Evolutionary conservation across 2,113 vertebrate genomes (phyloP).

Genomic region (Phyllostomus discolor): DNA sequence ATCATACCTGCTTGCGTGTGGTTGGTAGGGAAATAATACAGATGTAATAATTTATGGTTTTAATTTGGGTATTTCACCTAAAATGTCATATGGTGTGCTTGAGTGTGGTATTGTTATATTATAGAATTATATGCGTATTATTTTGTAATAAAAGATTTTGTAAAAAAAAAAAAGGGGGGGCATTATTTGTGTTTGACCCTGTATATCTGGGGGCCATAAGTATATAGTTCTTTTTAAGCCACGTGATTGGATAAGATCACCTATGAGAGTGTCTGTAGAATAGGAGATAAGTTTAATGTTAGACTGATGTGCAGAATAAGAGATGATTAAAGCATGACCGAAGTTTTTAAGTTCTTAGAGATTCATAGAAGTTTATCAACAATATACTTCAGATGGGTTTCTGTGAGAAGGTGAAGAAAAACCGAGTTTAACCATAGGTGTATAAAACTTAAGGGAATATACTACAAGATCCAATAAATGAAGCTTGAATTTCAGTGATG

Average conservation of each 20-base stretch:
- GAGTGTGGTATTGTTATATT: too few species aligned
- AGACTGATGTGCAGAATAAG: background rate
- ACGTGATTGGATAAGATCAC: background rate
- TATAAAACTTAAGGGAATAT: background rate
- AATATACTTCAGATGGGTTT: background rate
- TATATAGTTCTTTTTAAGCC: background rate
- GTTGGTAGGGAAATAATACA: too few species aligned
- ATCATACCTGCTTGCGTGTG: too few species aligned
- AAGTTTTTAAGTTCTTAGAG: background rate
- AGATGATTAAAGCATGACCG: background rate
- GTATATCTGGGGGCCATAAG: background rate
- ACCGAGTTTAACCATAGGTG: background rate
- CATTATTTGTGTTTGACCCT: too few species aligned
- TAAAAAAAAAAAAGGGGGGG: too few species aligned
- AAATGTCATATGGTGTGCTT: too few species aligned
- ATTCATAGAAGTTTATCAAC: background rate
- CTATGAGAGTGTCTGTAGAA: background rate
- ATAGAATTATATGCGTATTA: too few species aligned
- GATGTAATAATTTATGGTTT: too few species aligned
- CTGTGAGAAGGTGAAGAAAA: background rate
- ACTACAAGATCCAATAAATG: background rate
- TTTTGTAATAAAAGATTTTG: too few species aligned
- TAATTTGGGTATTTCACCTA: too few species aligned
- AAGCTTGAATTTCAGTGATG: background rate
- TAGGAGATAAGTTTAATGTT: background rate